Base-by-base conservation (phyloP, 2,113 vertebrate genomes). In the Tauraco erythrolophus region DNA sequence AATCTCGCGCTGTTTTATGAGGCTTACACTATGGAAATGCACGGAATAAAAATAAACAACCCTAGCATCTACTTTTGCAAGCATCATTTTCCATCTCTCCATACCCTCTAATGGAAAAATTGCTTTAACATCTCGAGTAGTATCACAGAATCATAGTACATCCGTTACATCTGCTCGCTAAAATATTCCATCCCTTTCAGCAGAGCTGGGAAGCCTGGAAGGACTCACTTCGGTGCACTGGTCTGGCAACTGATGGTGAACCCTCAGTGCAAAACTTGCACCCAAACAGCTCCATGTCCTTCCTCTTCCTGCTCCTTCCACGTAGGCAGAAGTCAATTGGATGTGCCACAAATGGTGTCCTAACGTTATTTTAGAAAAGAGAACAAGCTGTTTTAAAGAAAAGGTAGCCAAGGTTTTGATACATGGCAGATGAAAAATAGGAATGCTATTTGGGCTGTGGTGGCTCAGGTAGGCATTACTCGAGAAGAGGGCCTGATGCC, bases 371-470 rank as follows among this genome's bases (percentile, higher is more conserved):
- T 62, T 14, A 78, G 54, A 30, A 30, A 68, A 51, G 66, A 64
- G 35, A 15, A 57, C 24, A 31, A 37, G 25, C 33, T 81, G 27
- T 10, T 37, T 33, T 23, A 45, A 62, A 78, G 27, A 84, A 87
- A 62, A 2, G 1, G n/a, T 14, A 54, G 31, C 41, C 60, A 8
- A 0, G 22, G n/a, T 70, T 90, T 35, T n/a, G 46, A 45, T 25
- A 41, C 1, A 22, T 1, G 19, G 14, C 13, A 56, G 35, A 76
- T 35, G 10, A 82, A 79, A 94, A 93, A 6, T 4, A 56, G 24
- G 37, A 48, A 46, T 3, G 19, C 14, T 45, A 3, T 50, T 89
- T 31, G 68, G n/a, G 31, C 37, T 48, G 51, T 1, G 15, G 37
- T 53, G 54, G 21, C 24, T 76, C 48, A 48, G 17, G 21, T 2